Evolutionary conservation across 1,140 invertebrate species (phyloP).

Genomic region (Aphaenogaster ashmeadi): DNA sequence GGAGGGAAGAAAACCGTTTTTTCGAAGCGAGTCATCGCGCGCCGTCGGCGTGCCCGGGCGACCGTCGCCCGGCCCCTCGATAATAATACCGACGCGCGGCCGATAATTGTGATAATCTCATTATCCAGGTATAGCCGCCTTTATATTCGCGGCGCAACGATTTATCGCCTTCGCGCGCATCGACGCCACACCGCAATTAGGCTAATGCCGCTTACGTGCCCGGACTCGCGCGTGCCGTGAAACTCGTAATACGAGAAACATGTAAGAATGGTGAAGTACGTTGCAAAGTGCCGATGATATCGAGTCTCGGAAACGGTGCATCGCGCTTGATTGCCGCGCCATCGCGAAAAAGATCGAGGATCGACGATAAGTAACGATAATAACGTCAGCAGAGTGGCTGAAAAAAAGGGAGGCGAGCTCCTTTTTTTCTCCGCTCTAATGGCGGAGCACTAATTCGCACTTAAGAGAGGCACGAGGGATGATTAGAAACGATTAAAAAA

Average conservation of each 20-base stretch:
- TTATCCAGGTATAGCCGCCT: constrained; percentile 12
- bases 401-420: neutral
- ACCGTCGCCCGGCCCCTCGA: neutral
- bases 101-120: constrained; percentile 54
- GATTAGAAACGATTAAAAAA: neutral
- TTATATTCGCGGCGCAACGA: constrained; percentile 50
- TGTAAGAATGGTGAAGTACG: constrained; percentile 36
- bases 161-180: constrained; percentile 58
- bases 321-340: constrained; percentile 27
- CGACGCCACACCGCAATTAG: constrained; percentile 56
- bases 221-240: constrained; percentile 48
- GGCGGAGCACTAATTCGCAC: constrained; percentile 6
- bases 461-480: neutral
- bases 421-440: neutral
- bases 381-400: neutral
- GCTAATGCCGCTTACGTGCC: constrained; percentile 55
- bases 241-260: constrained; percentile 45
- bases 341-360: constrained; percentile 10
- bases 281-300: constrained; percentile 32
- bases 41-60: neutral
- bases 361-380: constrained; percentile 40
- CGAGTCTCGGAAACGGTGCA: constrained; percentile 15
- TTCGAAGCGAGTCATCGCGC: constrained; percentile 5
- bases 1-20: neutral
- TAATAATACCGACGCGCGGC: constrained; percentile 24